Percentiles rank a stretch among this genome's conserved stretches.
Evolutionary conservation across 2,888 invertebrate genomes (phyloP).

Genomic region (Tinea pellionella): DNA sequence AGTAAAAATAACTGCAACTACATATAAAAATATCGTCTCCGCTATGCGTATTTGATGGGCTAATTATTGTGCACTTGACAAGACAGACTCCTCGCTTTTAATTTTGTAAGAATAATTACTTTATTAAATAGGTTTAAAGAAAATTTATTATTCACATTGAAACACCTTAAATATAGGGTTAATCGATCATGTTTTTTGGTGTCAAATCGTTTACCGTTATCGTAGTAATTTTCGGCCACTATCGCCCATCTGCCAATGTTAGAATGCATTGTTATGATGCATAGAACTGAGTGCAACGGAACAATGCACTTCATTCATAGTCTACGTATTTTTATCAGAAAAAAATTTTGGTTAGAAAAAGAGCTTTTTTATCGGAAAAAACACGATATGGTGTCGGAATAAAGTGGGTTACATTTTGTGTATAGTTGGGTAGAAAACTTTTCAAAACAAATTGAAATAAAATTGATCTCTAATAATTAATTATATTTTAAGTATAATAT

Average conservation of each 20-base stretch:
- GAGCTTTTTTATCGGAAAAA: neutral
- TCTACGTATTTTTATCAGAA: neutral
- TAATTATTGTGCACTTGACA: too few relatives aligned
- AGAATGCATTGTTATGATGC: neutral
- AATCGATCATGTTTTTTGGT: conserved; percentile 24
- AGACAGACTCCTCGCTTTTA: too few relatives aligned
- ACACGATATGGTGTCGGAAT: neutral
- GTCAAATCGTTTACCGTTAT: conserved; percentile 61
- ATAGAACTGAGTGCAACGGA: neutral
- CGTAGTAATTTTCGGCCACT: conserved; percentile 20
- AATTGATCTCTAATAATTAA: too few relatives aligned
- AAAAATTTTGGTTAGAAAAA: neutral
- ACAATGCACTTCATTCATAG: conserved; percentile 5
- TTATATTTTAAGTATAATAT: too few relatives aligned
- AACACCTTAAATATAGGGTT: neutral
- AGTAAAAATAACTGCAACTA: too few relatives aligned
- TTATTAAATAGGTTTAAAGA: too few relatives aligned
- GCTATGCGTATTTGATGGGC: too few relatives aligned
- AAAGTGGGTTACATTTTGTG: neutral
- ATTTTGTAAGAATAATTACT: too few relatives aligned
- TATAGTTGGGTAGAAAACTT: neutral
- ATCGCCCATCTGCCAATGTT: neutral
- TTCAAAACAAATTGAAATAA: too few relatives aligned
- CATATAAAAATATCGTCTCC: too few relatives aligned
- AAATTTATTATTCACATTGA: neutral